These are phyloP conservation scores for Drosophila pandora DNA, from an alignment of 1,140 invertebrate genomes.

Conservation along the genomic window DNA sequence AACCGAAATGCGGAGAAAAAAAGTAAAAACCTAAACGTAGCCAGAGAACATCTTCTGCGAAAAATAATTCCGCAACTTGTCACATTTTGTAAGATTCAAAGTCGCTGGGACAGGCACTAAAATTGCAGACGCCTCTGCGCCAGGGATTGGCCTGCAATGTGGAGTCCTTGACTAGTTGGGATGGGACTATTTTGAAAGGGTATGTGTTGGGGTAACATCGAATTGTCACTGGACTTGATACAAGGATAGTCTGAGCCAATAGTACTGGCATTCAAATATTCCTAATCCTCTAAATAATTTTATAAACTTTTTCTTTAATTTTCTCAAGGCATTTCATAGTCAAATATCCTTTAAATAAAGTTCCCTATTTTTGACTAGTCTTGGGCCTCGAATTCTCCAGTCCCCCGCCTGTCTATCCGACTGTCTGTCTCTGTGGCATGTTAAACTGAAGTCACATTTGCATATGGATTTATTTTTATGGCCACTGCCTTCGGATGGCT, in stretches of 20 bases:
- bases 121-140: slow-evolving; percentile 68
- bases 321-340: neutral
- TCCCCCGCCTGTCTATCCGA: slow-evolving; percentile 8
- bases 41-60: slow-evolving; percentile 72
- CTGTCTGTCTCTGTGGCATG: slow-evolving; percentile 34
- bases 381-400: slow-evolving; percentile 5
- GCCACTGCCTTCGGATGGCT: slow-evolving; percentile 31
- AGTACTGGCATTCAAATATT: neutral
- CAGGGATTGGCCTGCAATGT: slow-evolving; percentile 38
- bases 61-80: slow-evolving; percentile 81
- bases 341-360: slow-evolving; percentile 3
- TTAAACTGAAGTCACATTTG: slow-evolving; percentile 61
- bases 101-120: slow-evolving; percentile 27
- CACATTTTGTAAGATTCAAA: slow-evolving; percentile 73
- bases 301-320: neutral
- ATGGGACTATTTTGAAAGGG: slow-evolving; percentile 4
- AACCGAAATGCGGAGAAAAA: neutral
- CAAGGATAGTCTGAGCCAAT: neutral
- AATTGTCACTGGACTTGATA: neutral
- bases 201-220: neutral
- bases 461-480: slow-evolving; percentile 81
- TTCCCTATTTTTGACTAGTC: slow-evolving; percentile 40
- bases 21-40: slow-evolving; percentile 6
- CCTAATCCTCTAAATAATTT: neutral
- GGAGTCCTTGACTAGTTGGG: slow-evolving; percentile 62